Evolutionary conservation across 2,797 vertebrate species (phyloP), one percentile per base, ranked within the genome.

Genomic region (Hydrolagus colliei): DNA sequence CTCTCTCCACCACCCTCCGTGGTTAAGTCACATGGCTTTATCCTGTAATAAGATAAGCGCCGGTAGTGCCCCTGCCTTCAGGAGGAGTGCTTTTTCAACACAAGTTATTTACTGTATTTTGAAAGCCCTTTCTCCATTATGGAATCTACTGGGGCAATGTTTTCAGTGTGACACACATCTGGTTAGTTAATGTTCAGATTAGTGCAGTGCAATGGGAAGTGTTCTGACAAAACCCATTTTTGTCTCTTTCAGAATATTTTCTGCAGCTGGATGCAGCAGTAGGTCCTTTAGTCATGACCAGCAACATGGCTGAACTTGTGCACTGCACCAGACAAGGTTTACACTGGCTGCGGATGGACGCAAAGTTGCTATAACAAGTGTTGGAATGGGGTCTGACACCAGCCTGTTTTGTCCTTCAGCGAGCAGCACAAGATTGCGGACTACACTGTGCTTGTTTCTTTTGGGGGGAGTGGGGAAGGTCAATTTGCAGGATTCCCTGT

Each of bases 281-380:
- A 2, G 94, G 94, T 0, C 79, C 92, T 8, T 88, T 99, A 90
- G 95, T 93, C 85, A 89, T 97, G 85, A 94, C 93, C 86, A 97
- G 97, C 73, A 94, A 92, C 86, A 91, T 97, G 94, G 91, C 85
- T 3, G 91, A 93, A 20, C 90, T 98, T 93, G 95, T 98, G 86
- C 93, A 91, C 82, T 97, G 97, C 87, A 90, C 89, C 4, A 93
- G 95, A 86, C 96, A 96, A 88, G 96, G 95, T 65, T 93, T 97
- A 88, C 93, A 95, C 89, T 95, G 96, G 95, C 95, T 99, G 82
- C 92, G 94, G 89, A 93, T 95, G 91, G 91, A 94, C 90, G 90
- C 91, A 90, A 93, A 89, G 61, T 93, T 89, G 89, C 91, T 92
- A 89, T 95, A 93, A 90, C 1, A 71, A 22, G 79, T 35, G 35